Percentiles rank a stretch among this genome's conserved stretches.
These are phyloP conservation scores for Holothuria scabra DNA, from an alignment of 53 echinoderm and acorn worm species.

Conservation along the genomic window DNA sequence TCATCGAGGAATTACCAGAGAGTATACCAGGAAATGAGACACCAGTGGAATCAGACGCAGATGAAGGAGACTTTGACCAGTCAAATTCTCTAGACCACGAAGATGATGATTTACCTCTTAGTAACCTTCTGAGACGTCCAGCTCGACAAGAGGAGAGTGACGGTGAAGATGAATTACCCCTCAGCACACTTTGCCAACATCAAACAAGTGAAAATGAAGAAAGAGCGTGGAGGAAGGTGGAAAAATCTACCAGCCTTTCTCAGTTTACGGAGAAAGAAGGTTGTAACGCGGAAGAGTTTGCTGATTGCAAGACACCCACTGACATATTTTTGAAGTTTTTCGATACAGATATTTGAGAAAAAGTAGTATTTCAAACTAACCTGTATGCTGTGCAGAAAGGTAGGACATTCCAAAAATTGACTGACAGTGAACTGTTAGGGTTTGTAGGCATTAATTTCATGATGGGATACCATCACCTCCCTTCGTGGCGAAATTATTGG, in stretches of 20 bases:
- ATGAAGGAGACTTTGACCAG: neutral
- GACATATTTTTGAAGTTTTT: constrained; percentile 40
- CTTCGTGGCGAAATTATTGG: constrained; percentile 46
- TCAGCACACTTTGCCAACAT: neutral
- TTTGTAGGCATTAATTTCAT: constrained; percentile 53
- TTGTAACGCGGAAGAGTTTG: constrained; percentile 27
- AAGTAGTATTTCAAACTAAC: constrained; percentile 42
- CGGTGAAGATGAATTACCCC: constrained; percentile 17
- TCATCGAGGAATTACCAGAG: neutral
- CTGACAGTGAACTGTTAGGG: constrained; percentile 35
- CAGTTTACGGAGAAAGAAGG: neutral
- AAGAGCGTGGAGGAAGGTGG: neutral
- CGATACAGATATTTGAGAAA: constrained; percentile 13
- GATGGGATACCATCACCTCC: constrained; percentile 44
- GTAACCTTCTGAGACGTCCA: neutral
- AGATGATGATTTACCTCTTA: constrained; percentile 38
- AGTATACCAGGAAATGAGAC: constrained; percentile 3
- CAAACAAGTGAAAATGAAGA: neutral
- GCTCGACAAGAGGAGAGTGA: too few species aligned
- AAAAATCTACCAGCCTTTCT: neutral
- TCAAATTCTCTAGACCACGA: neutral
- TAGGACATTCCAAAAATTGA: neutral
- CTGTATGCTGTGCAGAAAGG: constrained; percentile 45
- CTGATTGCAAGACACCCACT: constrained; percentile 29
- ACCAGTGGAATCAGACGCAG: constrained; percentile 24